Base-by-base conservation (phyloP, 2,888 invertebrate genomes). In the Drosophila pseudotalamancana region DNA sequence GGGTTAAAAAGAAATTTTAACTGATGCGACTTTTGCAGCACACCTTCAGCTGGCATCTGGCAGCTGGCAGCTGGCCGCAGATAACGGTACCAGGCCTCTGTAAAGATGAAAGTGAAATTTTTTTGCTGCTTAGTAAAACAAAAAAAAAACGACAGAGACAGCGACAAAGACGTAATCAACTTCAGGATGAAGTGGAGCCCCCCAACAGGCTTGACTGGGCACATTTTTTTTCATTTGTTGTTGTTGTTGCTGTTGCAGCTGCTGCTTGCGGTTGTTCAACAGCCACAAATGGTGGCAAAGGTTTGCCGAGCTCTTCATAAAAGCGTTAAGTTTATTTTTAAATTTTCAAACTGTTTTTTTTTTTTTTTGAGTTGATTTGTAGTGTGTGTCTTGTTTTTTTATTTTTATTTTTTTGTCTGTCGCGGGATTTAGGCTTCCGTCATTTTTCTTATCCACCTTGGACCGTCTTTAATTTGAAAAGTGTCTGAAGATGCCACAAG, bases 1-100 rank as follows among this genome's bases (percentile, higher is more conserved):
- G 72, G 85, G 88, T 69, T 88, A 84, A 85, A 88, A 87, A 88
- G 88, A 85, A 85, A 88, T 87, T 87, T 85, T 80, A 61, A 49
- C 61, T 48, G 85, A 77, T 73, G 72, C 65, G 54, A 60, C 67
- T 67, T 34, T 34, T 49, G 49, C 49, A 39, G 39, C 39, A 18
- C 16, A 6, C 18, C 35, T n/a, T n/a, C n/a, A n/a, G n/a, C n/a
- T n/a, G n/a, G n/a, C n/a, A n/a, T n/a, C n/a, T n/a, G 14, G 16
- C 14, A 34, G 40, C 35, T 16, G 54, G 39, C 50, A 35, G 53
- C 43, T 49, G 59, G 51, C 35, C 37, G 32, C 40, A 68, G 57
- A 55, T 75, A 87, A 80, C 80, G 84, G 87, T 59, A 84, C 81
- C 57, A 32, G 63, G 60, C 68, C 66, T 85, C 75, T 49, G 59